A percentile compares a stretch with the other conserved stretches of the same genome.
Conservation (phyloP, 2,113 vertebrate species). For the Plotosus lineatus region DNA sequence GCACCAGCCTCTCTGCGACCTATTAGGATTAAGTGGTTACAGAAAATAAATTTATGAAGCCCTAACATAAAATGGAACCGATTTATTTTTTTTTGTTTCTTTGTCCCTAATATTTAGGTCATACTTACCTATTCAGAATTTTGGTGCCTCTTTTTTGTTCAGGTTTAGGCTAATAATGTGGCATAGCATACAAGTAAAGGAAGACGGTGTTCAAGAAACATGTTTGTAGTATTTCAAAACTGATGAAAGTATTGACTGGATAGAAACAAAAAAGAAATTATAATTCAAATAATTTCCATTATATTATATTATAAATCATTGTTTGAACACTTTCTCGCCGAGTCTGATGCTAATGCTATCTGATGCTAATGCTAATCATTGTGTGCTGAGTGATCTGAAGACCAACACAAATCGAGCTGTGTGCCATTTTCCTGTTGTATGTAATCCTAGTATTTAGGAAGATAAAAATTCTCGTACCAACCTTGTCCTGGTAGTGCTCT, state of each 20-base stretch:
- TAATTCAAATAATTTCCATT: neutral
- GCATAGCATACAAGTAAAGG: neutral
- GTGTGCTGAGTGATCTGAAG: neutral
- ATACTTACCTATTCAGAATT: no score
- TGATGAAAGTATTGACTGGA: no score
- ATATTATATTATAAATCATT: neutral
- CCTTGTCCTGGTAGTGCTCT: neutral
- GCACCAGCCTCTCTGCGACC: no score
- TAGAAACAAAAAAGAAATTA: neutral
- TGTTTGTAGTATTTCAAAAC: neutral
- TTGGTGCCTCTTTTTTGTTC: no score
- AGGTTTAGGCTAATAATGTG: no score
- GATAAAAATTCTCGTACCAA: neutral
- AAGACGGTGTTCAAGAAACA: neutral
- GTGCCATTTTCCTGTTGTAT: neutral
- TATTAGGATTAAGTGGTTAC: no score
- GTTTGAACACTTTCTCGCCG: neutral
- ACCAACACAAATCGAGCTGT: conserved; percentile 19
- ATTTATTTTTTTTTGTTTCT: no score
- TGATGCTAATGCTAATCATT: neutral
- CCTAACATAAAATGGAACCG: no score
- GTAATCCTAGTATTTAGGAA: conserved; percentile 18
- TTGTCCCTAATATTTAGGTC: no score
- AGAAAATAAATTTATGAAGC: no score
- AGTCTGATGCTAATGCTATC: neutral